phyloP scores from a whole-genome alignment of 2,888 invertebrate genomes.

The Lutraria lutraria region DNA sequence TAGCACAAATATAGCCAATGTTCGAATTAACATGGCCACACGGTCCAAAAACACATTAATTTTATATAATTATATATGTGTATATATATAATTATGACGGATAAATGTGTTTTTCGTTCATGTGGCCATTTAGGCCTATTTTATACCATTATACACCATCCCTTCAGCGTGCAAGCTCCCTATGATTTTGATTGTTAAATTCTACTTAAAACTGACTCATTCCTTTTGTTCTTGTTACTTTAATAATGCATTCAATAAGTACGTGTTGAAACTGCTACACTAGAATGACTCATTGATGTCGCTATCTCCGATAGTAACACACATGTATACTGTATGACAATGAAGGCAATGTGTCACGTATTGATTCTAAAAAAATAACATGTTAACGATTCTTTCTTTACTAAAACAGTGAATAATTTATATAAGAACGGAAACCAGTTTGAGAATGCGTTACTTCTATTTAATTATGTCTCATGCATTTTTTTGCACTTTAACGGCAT shows the following conservation, averaged over 20 bases:
- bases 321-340: not conserved
- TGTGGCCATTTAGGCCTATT: too few species aligned
- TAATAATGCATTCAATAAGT: not conserved
- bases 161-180: too few species aligned
- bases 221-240: not conserved
- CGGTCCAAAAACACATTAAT: too few species aligned
- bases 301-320: not conserved
- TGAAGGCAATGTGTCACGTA: not conserved
- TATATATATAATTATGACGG: too few species aligned
- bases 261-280: not conserved
- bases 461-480: not conserved
- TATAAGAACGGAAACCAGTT: not conserved
- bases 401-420: slow-evolving; percentile 14
- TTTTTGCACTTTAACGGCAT: too few species aligned
- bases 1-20: too few species aligned
- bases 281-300: not conserved
- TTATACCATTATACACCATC: too few species aligned
- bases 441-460: not conserved
- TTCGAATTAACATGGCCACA: too few species aligned
- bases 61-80: too few species aligned
- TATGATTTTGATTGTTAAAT: too few species aligned
- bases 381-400: not conserved
- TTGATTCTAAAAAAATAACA: not conserved
- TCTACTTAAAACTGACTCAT: too few species aligned
- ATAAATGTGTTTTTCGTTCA: too few species aligned